Evolutionary conservation across 2,888 invertebrate species (phyloP).

Genomic region (Carpatolechia fugitivella): DNA sequence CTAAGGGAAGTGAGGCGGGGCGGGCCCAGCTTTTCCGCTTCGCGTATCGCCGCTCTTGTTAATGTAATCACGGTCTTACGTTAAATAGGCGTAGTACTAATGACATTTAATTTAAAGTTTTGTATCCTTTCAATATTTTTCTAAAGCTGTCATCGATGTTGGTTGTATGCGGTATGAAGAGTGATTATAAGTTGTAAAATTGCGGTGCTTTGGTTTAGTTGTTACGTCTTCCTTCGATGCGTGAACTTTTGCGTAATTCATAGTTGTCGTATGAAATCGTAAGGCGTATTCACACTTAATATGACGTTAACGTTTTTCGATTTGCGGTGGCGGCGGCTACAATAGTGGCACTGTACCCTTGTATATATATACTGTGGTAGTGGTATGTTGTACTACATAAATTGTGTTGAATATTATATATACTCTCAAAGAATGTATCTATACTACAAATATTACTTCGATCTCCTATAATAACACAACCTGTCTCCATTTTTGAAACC

Average conservation of each 20-base stretch:
- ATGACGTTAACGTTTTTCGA: too few species aligned
- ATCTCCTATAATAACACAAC: too few species aligned
- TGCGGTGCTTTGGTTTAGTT: background rate
- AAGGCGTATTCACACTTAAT: background rate
- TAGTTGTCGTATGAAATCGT: background rate
- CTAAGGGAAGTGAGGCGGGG: constrained; percentile 58
- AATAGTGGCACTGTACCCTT: too few species aligned
- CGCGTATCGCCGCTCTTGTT: constrained; percentile 60
- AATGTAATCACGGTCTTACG: constrained; percentile 57
- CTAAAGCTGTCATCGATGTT: constrained; percentile 6
- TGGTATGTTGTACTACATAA: too few species aligned
- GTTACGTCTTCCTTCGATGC: background rate
- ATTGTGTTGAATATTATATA: too few species aligned
- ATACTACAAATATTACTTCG: too few species aligned
- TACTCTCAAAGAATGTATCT: too few species aligned
- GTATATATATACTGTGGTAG: too few species aligned
- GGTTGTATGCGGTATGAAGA: background rate
- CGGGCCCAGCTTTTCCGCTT: constrained; percentile 62
- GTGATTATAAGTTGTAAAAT: background rate
- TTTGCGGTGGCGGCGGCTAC: too few species aligned
- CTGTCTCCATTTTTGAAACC: too few species aligned
- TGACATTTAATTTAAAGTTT: constrained; percentile 43
- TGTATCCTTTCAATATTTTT: constrained; percentile 7
- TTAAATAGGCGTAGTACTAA: constrained; percentile 37
- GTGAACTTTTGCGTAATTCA: background rate